Percentiles rank a stretch among this genome's conserved stretches.
Evolutionary conservation across 2,797 vertebrate genomes (phyloP).

Genomic region (Lithobates pipiens): DNA sequence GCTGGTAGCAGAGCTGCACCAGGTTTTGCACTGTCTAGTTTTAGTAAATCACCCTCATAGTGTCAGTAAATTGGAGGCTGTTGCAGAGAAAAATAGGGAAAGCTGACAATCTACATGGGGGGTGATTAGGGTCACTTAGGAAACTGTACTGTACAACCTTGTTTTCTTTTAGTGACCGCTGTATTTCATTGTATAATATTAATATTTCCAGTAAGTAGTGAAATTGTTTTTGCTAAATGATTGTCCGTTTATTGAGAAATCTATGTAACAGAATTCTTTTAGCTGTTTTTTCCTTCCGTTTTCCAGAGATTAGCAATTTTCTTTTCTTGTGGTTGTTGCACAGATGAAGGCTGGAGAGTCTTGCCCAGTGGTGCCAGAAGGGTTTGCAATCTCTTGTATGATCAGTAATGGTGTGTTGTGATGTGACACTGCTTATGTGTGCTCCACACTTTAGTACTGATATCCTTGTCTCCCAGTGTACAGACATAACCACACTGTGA

Average conservation of each 20-base stretch:
- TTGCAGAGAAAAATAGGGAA: too few relatives aligned
- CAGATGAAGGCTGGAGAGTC: conserved; percentile 59
- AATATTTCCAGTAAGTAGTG: conserved; percentile 1
- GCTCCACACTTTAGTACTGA: not conserved
- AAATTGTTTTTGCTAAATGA: not conserved
- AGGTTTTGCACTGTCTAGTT: too few relatives aligned
- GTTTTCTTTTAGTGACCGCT: not conserved
- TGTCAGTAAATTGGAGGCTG: too few relatives aligned
- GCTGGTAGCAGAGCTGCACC: too few relatives aligned
- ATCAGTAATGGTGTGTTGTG: conserved; percentile 40
- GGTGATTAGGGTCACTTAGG: too few relatives aligned
- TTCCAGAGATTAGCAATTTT: conserved; percentile 35
- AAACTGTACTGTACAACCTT: too few relatives aligned
- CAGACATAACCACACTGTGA: conserved; percentile 44
- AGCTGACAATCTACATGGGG: too few relatives aligned
- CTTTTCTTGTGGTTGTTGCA: conserved; percentile 21
- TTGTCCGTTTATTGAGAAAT: conserved; percentile 54
- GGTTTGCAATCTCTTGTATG: conserved; percentile 3
- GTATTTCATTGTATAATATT: not conserved
- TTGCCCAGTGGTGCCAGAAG: conserved; percentile 40
- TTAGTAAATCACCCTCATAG: too few relatives aligned
- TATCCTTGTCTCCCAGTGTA: conserved; percentile 53
- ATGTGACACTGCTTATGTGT: conserved; percentile 18
- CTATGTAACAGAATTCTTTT: conserved; percentile 26
- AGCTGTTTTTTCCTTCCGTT: conserved; percentile 35